phyloP scores from a whole-genome alignment of 2,797 vertebrate genomes.

The Dicrostonyx torquatus region DNA sequence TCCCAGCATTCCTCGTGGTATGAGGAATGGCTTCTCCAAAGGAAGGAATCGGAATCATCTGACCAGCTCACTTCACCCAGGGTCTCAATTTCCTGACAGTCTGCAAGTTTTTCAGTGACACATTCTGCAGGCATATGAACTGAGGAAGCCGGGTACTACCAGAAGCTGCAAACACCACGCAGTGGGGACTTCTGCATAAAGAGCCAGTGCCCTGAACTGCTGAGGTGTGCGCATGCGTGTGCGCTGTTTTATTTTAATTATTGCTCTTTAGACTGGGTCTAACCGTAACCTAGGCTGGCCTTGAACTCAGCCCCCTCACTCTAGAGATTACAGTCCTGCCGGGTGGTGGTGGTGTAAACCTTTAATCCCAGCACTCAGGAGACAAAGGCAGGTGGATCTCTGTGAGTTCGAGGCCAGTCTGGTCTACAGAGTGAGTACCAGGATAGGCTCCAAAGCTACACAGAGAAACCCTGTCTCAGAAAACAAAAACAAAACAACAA shows the following conservation, averaged over 20 bases:
- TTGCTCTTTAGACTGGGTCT: background rate
- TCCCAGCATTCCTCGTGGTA: constrained; percentile 2
- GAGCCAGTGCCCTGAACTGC: background rate
- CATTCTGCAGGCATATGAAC: background rate
- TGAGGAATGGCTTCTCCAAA: constrained; percentile 43
- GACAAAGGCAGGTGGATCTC: too few relatives aligned
- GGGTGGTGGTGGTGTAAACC: too few relatives aligned
- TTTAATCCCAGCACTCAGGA: too few relatives aligned
- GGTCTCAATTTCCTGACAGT: constrained; percentile 50
- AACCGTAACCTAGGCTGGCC: background rate
- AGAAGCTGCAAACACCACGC: background rate
- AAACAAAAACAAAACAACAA: too few relatives aligned
- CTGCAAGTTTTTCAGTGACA: constrained; percentile 55
- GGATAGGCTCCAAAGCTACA: too few relatives aligned
- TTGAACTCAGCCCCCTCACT: background rate
- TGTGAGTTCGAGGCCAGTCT: too few relatives aligned
- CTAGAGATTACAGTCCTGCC: background rate
- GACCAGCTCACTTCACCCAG: constrained; percentile 8
- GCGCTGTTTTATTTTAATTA: background rate
- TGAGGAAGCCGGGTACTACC: background rate
- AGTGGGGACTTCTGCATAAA: background rate
- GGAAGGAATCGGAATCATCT: constrained; percentile 59
- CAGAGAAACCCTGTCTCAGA: too few relatives aligned
- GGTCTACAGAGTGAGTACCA: too few relatives aligned
- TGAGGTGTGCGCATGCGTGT: background rate